Evolutionary conservation across 1,140 invertebrate genomes (phyloP).

Genomic region (Mycetomoellerius zeteki): DNA sequence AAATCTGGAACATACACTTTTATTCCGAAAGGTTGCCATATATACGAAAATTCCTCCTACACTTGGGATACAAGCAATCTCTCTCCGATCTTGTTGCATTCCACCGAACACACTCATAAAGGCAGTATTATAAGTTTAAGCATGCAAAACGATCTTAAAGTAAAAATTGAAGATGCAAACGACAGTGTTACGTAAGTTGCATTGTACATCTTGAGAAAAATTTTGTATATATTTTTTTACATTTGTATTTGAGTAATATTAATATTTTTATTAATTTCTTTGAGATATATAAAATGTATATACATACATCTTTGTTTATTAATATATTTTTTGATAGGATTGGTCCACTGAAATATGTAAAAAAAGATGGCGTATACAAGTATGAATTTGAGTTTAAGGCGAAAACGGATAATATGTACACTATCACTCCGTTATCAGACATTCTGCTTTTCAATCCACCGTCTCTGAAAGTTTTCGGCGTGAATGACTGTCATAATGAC

Average conservation of each 20-base stretch:
- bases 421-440: slow-evolving; percentile 89
- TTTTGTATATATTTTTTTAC: not conserved
- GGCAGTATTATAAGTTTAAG: slow-evolving; percentile 81
- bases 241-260: slow-evolving; percentile 14
- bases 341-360: slow-evolving; percentile 82
- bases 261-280: slow-evolving; percentile 15
- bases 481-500: slow-evolving; percentile 91
- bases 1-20: slow-evolving; percentile 92
- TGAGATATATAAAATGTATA: slow-evolving; percentile 65
- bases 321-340: slow-evolving; percentile 72
- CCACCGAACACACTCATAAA: slow-evolving; percentile 81
- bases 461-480: slow-evolving; percentile 88
- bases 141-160: slow-evolving; percentile 74
- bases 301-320: not conserved
- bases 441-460: slow-evolving; percentile 92
- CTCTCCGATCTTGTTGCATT: slow-evolving; percentile 81
- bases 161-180: slow-evolving; percentile 78
- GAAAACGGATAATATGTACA: slow-evolving; percentile 88
- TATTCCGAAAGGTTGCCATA: slow-evolving; percentile 93
- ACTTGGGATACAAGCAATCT: slow-evolving; percentile 83
- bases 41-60: slow-evolving; percentile 89
- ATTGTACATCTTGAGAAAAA: not conserved
- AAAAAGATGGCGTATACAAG: slow-evolving; percentile 79
- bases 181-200: slow-evolving; percentile 76
- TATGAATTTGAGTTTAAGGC: slow-evolving; percentile 88